Conservation (phyloP, 2,888 invertebrate species). For the Entomobrya proxima region DNA sequence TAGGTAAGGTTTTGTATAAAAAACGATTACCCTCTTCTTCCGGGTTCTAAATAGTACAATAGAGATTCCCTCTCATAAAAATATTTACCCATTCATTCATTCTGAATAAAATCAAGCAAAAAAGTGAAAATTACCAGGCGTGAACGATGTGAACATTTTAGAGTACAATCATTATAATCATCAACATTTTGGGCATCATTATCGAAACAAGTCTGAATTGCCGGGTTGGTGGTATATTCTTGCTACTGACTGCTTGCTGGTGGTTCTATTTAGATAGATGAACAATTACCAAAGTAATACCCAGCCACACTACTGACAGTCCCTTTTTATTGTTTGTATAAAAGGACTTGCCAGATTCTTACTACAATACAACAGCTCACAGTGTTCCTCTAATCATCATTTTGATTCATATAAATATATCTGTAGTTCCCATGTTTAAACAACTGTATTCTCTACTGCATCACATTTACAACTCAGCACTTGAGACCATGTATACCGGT, state of each 20-base stretch:
- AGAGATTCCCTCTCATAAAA: constrained; percentile 19
- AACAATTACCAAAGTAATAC: neutral
- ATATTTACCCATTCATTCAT: constrained; percentile 38
- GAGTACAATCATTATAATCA: constrained; percentile 67
- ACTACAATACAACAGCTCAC: neutral
- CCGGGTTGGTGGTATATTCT: constrained; percentile 5
- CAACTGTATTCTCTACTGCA: neutral
- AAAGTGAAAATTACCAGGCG: constrained; percentile 75
- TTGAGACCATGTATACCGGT: constrained; percentile 13
- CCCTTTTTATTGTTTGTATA: constrained; percentile 41
- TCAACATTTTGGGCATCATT: constrained; percentile 58
- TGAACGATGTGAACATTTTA: constrained; percentile 74
- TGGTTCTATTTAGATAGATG: neutral
- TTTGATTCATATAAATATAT: neutral
- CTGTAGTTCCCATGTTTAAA: neutral
- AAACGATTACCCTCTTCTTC: constrained; percentile 30
- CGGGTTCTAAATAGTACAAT: constrained; percentile 39
- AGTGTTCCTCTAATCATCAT: neutral
- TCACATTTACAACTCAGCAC: constrained; percentile 20
- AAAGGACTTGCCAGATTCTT: neutral
- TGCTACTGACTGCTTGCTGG: constrained; percentile 21
- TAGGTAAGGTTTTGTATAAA: neutral
- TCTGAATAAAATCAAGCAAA: constrained; percentile 55
- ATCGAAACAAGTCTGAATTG: constrained; percentile 37
- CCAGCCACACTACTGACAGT: neutral